Base-by-base conservation (phyloP, 2,888 invertebrate genomes). In the Pristionchus exspectatus region DNA sequence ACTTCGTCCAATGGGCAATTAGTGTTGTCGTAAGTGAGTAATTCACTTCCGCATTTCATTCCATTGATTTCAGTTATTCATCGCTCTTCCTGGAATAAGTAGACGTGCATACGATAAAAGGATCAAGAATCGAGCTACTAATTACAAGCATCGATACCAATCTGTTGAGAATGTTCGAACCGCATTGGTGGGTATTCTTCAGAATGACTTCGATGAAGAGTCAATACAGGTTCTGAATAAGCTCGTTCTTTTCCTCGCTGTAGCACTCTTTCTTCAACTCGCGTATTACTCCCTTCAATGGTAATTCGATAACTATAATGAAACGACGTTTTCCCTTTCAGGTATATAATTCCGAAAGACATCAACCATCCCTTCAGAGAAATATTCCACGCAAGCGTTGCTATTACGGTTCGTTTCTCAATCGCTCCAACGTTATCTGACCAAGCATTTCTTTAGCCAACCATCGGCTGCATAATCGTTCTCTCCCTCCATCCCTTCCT, bases 81-180 rank as follows among this genome's bases (percentile, higher is more conserved):
- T 85, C 59, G 84, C 59, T 10, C 84, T 85, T 59, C 84, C 59
- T 18, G 59, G 59, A 21, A 63, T 85, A 18, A 85, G 84, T 59
- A 30, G 56, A n/a, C 59, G 59, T 21, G 84, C 84, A 5, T 85
- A 85, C 21, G 59, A 85, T 7, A 56, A 63, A 85, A 33, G 56
- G 84, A 59, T 85, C 1, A 30, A 24, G 50, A 85, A 85, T 38
- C 56, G 84, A 33, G 84, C 56, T 1, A 59, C 21, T 33, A 59
- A 85, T 33, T 85, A 85, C 84, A 85, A 56, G 12, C 10, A 59
- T 59, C 84, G 84, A 56, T 85, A 85, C 33, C 84, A 85, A 85
- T 85, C 84, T 12, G 59, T 85, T 33, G 84, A 85, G 59, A 85
- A 85, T 33, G 84, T 85, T 59, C n/a, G 56, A 83, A 83, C 83